Base-by-base conservation (phyloP, 2,888 invertebrate genomes). In the Drosophila percnosoma region DNA sequence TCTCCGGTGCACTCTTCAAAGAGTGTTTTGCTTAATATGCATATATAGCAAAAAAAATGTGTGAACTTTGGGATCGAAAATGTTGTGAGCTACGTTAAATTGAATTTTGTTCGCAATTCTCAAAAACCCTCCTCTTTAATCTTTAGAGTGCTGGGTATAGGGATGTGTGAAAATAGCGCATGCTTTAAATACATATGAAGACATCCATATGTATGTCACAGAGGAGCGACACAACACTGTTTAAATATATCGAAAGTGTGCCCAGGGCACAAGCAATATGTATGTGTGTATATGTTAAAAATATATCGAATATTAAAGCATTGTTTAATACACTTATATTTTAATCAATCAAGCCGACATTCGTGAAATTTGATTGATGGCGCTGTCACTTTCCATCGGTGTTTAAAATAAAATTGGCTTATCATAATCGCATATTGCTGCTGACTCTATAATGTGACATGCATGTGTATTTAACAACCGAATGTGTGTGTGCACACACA, bases 281-380 rank as follows among this genome's bases (percentile, higher is more conserved):
- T 38, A 34, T 42, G 5, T 42, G n/a, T 11, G 11, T 11, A 45
- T 33, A 15, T 18, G 51, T 34, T 0, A 27, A 24, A 38, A 64
- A 27, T 55, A 45, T 21, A 52, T 13, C 29, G 48, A 31, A 49
- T 42, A 53, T 59, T 53, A 48, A 31, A 45, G 27, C 45, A 49
- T 53, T 69, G 59, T 29, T 49, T 51, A 58, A 58, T 60, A 34
- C 40, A 65, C 58, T 53, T 67, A 53, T 31, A 40, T 49, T 27
- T 61, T 68, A 63, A 75, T 63, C 84, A 75, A 87, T 82, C 87
- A 86, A 73, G 68, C 60, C 40, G 48, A 61, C 63, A 18, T 53
- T 57, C 55, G 62, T 52, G 57, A 49, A 63, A 70, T 67, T 57
- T 82, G 84, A 83, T 87, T 78, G 83, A 83, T 83, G 57, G 59